These are phyloP conservation scores for Aplysina aerophoba DNA, from an alignment of 37 sponge, comb jelly and placozoan genomes.

Conservation along the genomic window DNA sequence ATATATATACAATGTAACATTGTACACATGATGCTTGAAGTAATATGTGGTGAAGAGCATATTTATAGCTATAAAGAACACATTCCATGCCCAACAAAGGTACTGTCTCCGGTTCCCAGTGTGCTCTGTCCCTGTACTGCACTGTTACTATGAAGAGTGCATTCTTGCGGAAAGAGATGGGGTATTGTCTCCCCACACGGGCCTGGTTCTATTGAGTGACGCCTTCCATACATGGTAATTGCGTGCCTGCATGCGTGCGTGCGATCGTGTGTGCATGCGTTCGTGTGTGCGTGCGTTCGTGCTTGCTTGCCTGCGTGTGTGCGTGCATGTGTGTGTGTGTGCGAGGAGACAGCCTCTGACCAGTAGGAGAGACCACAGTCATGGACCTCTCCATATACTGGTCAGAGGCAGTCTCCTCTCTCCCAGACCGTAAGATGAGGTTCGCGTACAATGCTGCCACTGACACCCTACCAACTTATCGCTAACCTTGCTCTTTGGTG, in stretches of 20 bases:
- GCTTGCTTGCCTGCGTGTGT: too few species aligned
- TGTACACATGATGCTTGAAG: not conserved
- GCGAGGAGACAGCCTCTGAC: too few species aligned
- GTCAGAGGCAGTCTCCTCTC: too few species aligned
- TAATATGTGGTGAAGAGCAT: not conserved
- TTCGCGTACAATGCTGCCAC: not conserved
- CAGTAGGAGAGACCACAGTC: too few species aligned
- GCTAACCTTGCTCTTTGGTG: not conserved
- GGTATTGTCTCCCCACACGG: slow-evolving; percentile 12
- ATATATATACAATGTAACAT: too few species aligned
- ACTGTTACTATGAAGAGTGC: not conserved
- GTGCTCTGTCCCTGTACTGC: not conserved
- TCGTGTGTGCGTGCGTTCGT: too few species aligned
- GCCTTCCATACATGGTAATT: not conserved
- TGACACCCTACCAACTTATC: too few species aligned
- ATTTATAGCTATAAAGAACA: not conserved
- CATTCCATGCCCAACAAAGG: not conserved
- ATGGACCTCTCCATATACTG: too few species aligned
- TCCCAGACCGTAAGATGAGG: not conserved
- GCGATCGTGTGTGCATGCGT: too few species aligned
- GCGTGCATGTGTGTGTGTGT: too few species aligned
- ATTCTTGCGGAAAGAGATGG: not conserved
- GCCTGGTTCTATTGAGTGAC: not conserved
- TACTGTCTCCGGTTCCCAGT: not conserved
- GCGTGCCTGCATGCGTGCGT: too few species aligned